These are phyloP conservation scores for Lagria hirta DNA, from an alignment of 2,888 invertebrate genomes.

Conservation along the genomic window DNA sequence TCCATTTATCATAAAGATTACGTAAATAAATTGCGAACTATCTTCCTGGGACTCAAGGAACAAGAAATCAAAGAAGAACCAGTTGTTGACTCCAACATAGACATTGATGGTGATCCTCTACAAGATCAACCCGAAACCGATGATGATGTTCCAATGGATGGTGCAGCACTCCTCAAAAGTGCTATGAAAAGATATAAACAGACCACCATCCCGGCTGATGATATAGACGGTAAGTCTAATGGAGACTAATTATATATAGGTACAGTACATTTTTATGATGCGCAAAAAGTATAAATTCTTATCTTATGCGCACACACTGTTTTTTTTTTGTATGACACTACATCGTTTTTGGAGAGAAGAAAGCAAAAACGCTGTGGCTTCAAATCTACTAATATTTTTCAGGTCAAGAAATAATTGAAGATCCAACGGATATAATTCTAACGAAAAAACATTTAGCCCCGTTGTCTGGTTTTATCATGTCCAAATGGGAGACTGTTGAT, in stretches of 20 bases:
- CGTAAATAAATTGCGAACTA: slow-evolving; percentile 82
- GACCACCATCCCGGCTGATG: slow-evolving; percentile 51
- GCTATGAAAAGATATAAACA: slow-evolving; percentile 59
- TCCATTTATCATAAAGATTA: slow-evolving; percentile 96
- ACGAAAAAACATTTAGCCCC: slow-evolving; percentile 44
- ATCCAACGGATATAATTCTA: slow-evolving; percentile 30
- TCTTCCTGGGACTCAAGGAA: slow-evolving; percentile 78
- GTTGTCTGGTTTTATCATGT: slow-evolving; percentile 79
- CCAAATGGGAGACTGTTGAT: slow-evolving; percentile 96
- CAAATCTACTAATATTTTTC: no score
- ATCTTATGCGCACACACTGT: no score
- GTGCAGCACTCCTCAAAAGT: slow-evolving; percentile 76
- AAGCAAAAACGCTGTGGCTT: no score
- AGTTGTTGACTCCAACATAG: slow-evolving; percentile 55
- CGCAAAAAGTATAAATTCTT: no score
- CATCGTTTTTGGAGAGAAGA: no score
- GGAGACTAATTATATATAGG: no score
- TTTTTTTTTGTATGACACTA: slow-evolving; percentile 6
- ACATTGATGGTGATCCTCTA: slow-evolving; percentile 69
- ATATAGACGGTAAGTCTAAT: slow-evolving; percentile 67
- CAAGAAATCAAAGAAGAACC: slow-evolving; percentile 34
- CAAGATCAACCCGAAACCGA: slow-evolving; percentile 60
- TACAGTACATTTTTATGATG: no score
- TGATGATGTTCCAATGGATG: slow-evolving; percentile 73
- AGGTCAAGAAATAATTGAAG: slow-evolving; percentile 46